Percentiles rank a stretch among this genome's conserved stretches.
These are phyloP conservation scores for Nannospalax galili DNA, from an alignment of 2,113 vertebrate species.

Conservation along the genomic window DNA sequence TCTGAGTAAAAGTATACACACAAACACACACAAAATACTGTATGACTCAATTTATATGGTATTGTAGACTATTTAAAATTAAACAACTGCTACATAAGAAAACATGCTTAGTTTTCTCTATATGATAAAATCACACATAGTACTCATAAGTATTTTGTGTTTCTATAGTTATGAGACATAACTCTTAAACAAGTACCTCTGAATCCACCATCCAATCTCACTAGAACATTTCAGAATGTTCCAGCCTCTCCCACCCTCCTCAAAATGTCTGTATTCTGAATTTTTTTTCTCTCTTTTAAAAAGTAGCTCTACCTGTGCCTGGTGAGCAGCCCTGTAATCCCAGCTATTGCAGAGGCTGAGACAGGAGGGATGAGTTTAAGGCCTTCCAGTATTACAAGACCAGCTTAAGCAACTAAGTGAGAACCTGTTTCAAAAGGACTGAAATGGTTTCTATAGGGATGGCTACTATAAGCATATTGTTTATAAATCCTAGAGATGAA, in stretches of 20 bases:
- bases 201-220: background rate
- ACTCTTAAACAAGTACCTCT: background rate
- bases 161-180: background rate
- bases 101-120: background rate
- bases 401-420: background rate
- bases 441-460: background rate
- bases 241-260: background rate
- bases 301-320: background rate
- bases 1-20: background rate
- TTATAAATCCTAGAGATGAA: background rate
- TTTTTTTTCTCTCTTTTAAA: background rate
- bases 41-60: background rate
- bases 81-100: background rate
- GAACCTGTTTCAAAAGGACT: background rate
- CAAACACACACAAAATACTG: background rate
- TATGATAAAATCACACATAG: background rate
- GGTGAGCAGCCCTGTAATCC: background rate
- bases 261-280: background rate
- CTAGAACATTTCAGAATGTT: background rate
- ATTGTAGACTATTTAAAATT: background rate
- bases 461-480: background rate
- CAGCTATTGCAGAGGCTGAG: background rate
- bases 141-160: background rate
- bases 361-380: background rate
- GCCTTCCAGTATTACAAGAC: background rate